A percentile compares a stretch with the other conserved stretches of the same genome.
Evolutionary conservation across 2,888 invertebrate genomes (phyloP).

Genomic region (Meiosimyza platycephala): DNA sequence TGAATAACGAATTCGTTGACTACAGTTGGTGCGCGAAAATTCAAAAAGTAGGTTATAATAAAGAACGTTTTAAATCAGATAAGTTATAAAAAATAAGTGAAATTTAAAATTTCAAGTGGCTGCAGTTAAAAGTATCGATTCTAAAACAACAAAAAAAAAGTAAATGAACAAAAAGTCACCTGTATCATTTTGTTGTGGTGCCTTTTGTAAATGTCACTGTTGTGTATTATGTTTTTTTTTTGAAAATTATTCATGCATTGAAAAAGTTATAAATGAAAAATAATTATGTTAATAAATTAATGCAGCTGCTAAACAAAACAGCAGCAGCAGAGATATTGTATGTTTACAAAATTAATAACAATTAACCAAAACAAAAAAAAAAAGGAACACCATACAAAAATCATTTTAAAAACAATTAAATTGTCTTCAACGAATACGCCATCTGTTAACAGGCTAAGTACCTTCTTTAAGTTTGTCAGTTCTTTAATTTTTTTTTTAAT

Average conservation of each 20-base stretch:
- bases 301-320: constrained; percentile 8
- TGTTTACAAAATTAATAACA: neutral
- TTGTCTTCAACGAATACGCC: too few species aligned
- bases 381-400: too few species aligned
- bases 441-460: constrained; percentile 2
- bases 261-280: constrained; percentile 5
- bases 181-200: neutral
- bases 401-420: too few species aligned
- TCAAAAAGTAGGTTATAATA: constrained; percentile 37
- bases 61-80: neutral
- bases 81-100: neutral
- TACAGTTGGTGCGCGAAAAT: constrained; percentile 17
- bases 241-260: neutral
- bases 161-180: neutral
- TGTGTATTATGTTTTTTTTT: neutral
- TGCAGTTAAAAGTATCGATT: neutral
- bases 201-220: neutral
- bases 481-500: neutral
- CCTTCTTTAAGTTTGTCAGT: neutral
- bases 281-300: neutral
- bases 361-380: neutral
- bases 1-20: neutral
- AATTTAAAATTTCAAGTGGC: neutral
- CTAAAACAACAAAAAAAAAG: neutral
- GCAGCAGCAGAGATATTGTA: neutral